Base-by-base conservation (phyloP, 2,888 invertebrate species). In the Gastracanthus pulcherrimus region DNA sequence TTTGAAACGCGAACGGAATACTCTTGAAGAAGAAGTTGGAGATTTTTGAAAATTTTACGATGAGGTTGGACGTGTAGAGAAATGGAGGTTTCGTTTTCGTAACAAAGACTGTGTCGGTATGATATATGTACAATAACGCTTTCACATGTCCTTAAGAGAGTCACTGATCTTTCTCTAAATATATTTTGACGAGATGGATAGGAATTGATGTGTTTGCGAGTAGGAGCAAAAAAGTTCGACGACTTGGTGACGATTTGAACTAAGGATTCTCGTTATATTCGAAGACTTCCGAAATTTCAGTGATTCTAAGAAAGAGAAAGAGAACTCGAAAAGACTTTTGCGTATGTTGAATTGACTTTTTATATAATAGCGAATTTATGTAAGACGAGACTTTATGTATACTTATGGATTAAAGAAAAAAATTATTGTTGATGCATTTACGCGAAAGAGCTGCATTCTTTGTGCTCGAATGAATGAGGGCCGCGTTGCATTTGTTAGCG, bases 361-460 rank as follows among this genome's bases (percentile, higher is more conserved):
- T n/a, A n/a, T n/a, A n/a, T n/a, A n/a, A n/a, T 72, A 60, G 41
- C 55, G 67, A 48, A 51, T 64, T 71, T 62, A 64, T 55, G 38
- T 62, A 23, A 48, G 55, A 36, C 36, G 62, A 78, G n/a, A 55
- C 29, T 51, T 23, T 19, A 34, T 38, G 38, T 51, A 58, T 67
- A 41, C 60, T 55, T 71, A 36, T 45, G 1, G 16, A 41, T 29
- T n/a, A 51, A 48, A 34, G 34, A 31, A 41, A 58, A 80, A 34
- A 62, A 74, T 26, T 38, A 34, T 76, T 71, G 77, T 81, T 74
- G 69, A 76, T 81, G 76, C 66, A 81, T 77, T 81, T 81, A 81
- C 34, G 58, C 23, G 51, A 48, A 36, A 34, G 78, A 72, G 79
- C 34, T 82, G 75, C 78, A 79, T 66, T 79, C 81, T 76, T 76